Evolutionary conservation across 2,113 vertebrate genomes (phyloP), one percentile per base, ranked within the genome.

Genomic region (Dasyornis broadbenti): DNA sequence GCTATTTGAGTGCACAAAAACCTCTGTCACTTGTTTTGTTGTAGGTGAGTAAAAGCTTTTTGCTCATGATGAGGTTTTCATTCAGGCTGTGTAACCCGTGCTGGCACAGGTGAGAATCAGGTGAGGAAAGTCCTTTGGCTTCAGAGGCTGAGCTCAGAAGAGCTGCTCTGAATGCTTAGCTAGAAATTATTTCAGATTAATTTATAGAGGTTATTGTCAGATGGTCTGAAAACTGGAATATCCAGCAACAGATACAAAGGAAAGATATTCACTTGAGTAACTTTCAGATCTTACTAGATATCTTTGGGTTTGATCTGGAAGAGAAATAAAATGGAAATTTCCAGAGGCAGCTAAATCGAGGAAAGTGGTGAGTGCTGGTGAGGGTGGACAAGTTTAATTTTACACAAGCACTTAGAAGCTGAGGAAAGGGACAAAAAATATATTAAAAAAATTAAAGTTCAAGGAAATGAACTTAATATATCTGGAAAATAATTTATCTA

Each of bases 401-500:
- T 82, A 65, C 23, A 59, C 16, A 68, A 44, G 49, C 17, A 56
- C 24, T 83, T 73, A 56, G 37, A 77, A 92, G 60, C 13, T 81
- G 56, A 81, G 66, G 80, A 86, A 70, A 81, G 47, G 33, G 39
- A 13, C 14, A 81, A 76, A 85, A 90, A 91, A 78, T 21, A 20
- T 40, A 49, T 83, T 86, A 5, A n/a, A 90, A 86, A 90, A 78
- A 45, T 6, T 80, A 40, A 86, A 69, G 42, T 83, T 92, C 47
- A 81, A 27, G 33, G 37, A 81, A 81, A 18, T 49, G 71, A 92
- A 77, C 50, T 82, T 86, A 69, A 89, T 89, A 33, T 83, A 73
- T 61, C 73, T 92, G 47, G 47, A 92, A 95, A 94, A 94, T 81
- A 86, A 94, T 86, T 65, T 70, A 81, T 52, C 52, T 89, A 39